phyloP scores from a whole-genome alignment of 2,113 vertebrate genomes.

The Bufo gargarizans region DNA sequence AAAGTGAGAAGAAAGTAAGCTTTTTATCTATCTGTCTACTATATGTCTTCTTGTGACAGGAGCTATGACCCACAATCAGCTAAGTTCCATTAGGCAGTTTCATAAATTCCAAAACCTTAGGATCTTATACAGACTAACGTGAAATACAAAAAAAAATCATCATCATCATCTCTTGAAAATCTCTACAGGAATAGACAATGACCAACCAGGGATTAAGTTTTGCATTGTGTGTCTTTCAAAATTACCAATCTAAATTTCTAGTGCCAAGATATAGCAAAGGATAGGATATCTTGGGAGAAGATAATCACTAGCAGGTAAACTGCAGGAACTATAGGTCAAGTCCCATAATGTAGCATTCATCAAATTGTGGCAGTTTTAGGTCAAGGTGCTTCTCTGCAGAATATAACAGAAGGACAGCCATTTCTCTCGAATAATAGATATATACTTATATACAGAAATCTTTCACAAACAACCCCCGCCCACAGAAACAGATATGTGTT shows the following conservation, averaged over 20 bases:
- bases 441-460: not conserved
- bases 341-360: slow-evolving; percentile 47
- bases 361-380: slow-evolving; percentile 45
- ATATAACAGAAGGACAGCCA: slow-evolving; percentile 17
- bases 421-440: not conserved
- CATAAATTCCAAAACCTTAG: not conserved
- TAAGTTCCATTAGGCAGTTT: not conserved
- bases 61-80: slow-evolving; percentile 13
- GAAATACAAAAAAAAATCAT: slow-evolving; percentile 6
- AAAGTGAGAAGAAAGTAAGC: not conserved
- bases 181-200: slow-evolving; percentile 22
- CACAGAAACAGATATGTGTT: not conserved
- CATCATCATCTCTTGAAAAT: slow-evolving; percentile 33
- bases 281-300: slow-evolving; percentile 49
- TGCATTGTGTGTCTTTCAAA: slow-evolving; percentile 24
- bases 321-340: slow-evolving; percentile 41
- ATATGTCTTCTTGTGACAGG: slow-evolving; percentile 17
- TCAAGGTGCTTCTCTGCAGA: slow-evolving; percentile 45
- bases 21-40: not conserved
- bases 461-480: too few species aligned
- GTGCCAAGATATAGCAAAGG: slow-evolving; percentile 44
- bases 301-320: slow-evolving; percentile 41
- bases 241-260: slow-evolving; percentile 24
- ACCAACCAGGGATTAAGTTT: slow-evolving; percentile 47
- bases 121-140: not conserved